These are phyloP conservation scores for Tetragonisca angustula DNA, from an alignment of 2,888 invertebrate genomes.

Conservation along the genomic window DNA sequence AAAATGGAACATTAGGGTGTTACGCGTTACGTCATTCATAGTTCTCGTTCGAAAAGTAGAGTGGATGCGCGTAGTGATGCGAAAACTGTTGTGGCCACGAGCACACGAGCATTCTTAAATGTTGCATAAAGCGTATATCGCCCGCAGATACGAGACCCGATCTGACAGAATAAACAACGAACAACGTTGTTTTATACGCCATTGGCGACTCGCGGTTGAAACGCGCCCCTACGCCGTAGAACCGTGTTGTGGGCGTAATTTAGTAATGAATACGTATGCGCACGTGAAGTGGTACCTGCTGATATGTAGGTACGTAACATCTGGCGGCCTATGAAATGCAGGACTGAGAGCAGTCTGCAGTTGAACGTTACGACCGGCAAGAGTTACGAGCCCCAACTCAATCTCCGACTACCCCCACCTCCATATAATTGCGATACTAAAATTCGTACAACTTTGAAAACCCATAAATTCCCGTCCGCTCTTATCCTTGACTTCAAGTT, in stretches of 20 bases:
- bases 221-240: conserved; percentile 47
- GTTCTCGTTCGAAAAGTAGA: neutral
- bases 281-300: conserved; percentile 76
- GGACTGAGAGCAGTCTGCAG: conserved; percentile 77
- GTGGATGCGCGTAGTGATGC: neutral
- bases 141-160: conserved; percentile 23
- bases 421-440: conserved; percentile 75
- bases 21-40: neutral
- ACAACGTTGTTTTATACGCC: conserved; percentile 66
- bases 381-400: conserved; percentile 79
- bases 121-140: conserved; percentile 23
- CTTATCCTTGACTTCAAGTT: neutral
- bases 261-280: conserved; percentile 77
- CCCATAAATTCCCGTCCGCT: conserved; percentile 53
- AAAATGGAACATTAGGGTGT: neutral
- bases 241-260: conserved; percentile 71
- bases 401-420: conserved; percentile 71
- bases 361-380: conserved; percentile 79
- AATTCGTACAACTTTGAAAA: conserved; percentile 67
- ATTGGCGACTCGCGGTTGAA: conserved; percentile 71
- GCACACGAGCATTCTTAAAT: conserved; percentile 30
- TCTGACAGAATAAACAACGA: conserved; percentile 47
- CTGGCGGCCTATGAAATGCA: conserved; percentile 81
- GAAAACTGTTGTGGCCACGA: neutral
- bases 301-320: conserved; percentile 79